A percentile compares a stretch with the other conserved stretches of the same genome.
phyloP scores from a whole-genome alignment of 1,140 invertebrate species.

The Mercenaria mercenaria region DNA sequence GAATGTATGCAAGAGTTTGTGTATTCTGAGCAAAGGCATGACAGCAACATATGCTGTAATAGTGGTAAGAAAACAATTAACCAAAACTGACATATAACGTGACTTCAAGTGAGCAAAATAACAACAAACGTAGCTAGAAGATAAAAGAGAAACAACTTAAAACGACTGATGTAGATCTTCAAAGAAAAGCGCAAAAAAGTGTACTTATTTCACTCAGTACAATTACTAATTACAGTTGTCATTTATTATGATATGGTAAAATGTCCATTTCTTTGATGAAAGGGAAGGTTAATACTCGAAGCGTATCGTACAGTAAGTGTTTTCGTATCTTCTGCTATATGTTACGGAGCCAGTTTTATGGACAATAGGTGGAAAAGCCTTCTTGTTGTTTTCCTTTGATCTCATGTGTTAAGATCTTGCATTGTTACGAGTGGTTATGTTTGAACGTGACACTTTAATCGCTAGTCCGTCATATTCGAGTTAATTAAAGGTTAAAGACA shows the following conservation, averaged over 20 bases:
- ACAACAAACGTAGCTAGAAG: neutral
- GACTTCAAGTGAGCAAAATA: neutral
- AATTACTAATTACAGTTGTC: conserved; percentile 27
- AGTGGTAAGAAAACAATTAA: too few species aligned
- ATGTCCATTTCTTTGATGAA: conserved; percentile 1
- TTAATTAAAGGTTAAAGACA: conserved; percentile 17
- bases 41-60: too few species aligned
- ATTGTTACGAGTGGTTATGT: neutral
- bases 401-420: neutral
- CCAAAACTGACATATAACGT: too few species aligned
- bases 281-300: neutral
- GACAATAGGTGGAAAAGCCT: neutral
- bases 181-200: neutral
- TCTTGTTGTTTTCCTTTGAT: conserved; percentile 7
- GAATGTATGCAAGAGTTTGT: too few species aligned
- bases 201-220: neutral
- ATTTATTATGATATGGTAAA: conserved; percentile 11
- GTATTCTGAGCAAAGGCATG: too few species aligned
- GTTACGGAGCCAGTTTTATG: conserved; percentile 27
- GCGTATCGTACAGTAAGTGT: conserved; percentile 2
- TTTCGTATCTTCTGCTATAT: neutral
- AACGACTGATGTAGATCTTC: neutral
- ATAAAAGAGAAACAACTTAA: neutral
- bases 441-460: conserved; percentile 33
- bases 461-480: conserved; percentile 12